Evolutionary conservation across 2,113 vertebrate species (phyloP).

Genomic region (Vicugna pacos): DNA sequence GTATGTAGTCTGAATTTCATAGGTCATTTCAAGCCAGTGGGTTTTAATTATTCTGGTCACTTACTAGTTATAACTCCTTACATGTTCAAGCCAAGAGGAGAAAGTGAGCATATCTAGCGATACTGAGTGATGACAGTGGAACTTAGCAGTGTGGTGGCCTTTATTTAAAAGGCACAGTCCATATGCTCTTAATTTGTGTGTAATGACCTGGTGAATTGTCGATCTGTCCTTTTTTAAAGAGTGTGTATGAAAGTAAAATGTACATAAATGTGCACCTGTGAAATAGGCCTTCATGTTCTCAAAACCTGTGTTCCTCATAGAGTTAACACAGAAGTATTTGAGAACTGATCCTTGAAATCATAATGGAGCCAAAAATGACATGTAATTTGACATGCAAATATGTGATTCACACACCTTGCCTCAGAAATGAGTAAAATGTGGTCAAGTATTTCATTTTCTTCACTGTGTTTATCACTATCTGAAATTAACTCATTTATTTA

Average conservation of each 20-base stretch:
- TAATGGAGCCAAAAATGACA: neutral
- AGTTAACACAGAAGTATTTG: neutral
- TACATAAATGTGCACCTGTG: neutral
- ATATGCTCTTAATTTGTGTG: neutral
- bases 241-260: neutral
- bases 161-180: neutral
- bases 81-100: neutral
- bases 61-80: neutral
- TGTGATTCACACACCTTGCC: neutral
- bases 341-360: neutral
- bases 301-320: constrained; percentile 12
- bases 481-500: neutral
- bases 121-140: neutral
- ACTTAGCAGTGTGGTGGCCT: neutral
- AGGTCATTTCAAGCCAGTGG: neutral
- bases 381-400: neutral
- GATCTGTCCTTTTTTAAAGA: neutral
- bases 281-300: neutral
- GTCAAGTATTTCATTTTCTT: constrained; percentile 20
- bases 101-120: neutral
- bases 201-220: neutral
- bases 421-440: constrained; percentile 18
- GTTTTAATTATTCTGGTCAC: neutral
- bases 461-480: neutral
- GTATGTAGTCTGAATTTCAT: neutral